Evolutionary conservation across 2,888 invertebrate species (phyloP), one percentile per base, ranked within the genome.

Genomic region (Pyralis farinalis): DNA sequence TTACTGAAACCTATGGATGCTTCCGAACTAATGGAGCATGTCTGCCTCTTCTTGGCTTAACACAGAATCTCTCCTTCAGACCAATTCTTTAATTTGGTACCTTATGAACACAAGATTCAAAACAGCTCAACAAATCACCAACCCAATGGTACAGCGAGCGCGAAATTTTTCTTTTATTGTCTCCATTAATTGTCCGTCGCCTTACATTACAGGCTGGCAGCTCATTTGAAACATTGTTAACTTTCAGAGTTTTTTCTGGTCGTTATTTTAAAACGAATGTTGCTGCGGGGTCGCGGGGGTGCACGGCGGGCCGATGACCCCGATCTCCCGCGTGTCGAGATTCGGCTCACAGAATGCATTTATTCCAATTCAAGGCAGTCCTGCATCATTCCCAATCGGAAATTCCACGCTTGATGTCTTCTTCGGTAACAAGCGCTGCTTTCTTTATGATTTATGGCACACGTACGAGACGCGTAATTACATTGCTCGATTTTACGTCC

Each of bases 351-450:
- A 81, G 79, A 82, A 84, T 83, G 78, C 72, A 74, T 82, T 48
- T 75, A 80, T 75, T 71, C 61, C 58, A 70, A 74, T 73, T 71
- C 65, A 70, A 64, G 58, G 64, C 76, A 75, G 69, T 67, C 74
- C 80, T 77, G 67, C 75, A 79, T 78, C 74, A 77, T 75, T 69
- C 70, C 66, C 76, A 73, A 80, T 84, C 68, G 71, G 69, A 71
- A 78, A 85, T 82, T 84, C 75, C 81, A 74, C 70, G 70, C 71
- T 64, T 77, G 80, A 85, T 74, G 67, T 80, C 84, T 81, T 82
- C 79, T 74, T 85, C 67, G 69, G 71, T 69, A 67, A 67, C 63
- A 55, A 40, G 55, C 60, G 61, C 64, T 74, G 72, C 76, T 83
- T 83, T 82, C 77, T 71, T 76, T 78, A 78, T 85, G 77, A 84